Base-by-base conservation (phyloP, 2,113 vertebrate genomes). In the Hemichromis elongatus region DNA sequence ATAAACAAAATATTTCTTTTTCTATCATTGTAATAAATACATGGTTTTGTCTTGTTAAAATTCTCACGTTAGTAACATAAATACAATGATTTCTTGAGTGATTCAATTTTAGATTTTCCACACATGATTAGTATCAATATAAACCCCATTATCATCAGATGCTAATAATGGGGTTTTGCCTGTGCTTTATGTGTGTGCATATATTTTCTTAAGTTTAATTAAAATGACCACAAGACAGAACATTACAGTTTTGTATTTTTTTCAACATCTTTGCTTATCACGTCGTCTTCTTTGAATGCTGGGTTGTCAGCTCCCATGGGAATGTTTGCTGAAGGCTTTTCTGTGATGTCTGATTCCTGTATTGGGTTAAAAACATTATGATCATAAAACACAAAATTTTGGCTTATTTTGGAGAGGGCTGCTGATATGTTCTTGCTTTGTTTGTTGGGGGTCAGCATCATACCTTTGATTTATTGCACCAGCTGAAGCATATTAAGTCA, bases 401-500 rank as follows among this genome's bases (percentile, higher is more conserved):
- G 5, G 11, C 33, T 16, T 26, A 50, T 11, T 66, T 55, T 21
- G 6, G 1, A 24, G 4, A 35, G 3, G 21, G 19, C n/a, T 30
- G 9, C 26, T n/a, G 14, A 9, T 47, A 33, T 57, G 19, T 21
- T 6, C 9, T 35, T 14, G 4, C 11, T 85, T 86, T 21, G 6
- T 66, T n/a, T 21, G 16, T 19, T 28, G 53, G 9, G 9, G 16
- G 12, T 82, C 18, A 81, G 8, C 82, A 45, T 45, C 33, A 92
- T 88, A 96, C 96, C 95, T 95, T 26, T 61, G 92, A 88, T 50
- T 92, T 86, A 19, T 19, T 81, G 21, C 54, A 84, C 37, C 83
- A 89, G 14, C 24, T 55, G 84, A 93, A 96, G 90, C 95, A 96
- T 35, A 94, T n/a, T 9, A 96, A 79, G 85, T 96, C 95, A 5